Base-by-base conservation (phyloP, 2,113 vertebrate species). In the Calypte anna region DNA sequence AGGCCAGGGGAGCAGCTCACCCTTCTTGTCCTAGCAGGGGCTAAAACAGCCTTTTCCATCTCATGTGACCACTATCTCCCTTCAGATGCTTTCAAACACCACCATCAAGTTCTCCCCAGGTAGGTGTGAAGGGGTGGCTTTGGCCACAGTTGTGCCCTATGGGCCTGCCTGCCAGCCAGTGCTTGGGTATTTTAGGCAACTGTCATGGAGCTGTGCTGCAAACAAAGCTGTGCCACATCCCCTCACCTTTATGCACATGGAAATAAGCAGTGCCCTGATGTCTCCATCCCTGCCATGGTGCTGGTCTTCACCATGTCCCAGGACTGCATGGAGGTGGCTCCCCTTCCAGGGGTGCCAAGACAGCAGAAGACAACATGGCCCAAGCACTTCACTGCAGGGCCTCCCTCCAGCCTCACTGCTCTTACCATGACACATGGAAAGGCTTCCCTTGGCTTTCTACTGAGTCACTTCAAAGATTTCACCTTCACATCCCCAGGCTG, bases 201-300 rank as follows among this genome's bases (percentile, higher is more conserved):
- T 8, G 1, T 2, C 40, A 40, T 36, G 48, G 46, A 93, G 20
- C 38, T 82, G 28, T 43, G 51, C 66, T 61, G 50, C 44, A 77
- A 51, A 43, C 1, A 1, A 44, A 62, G 53, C 48, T 0, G 0
- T 58, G n/a, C 50, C 55, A 44, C 27, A 25, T 7, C 5, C 23
- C 38, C 43, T 28, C 21, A 8, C 8, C 30, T 50, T 61, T 28
- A 31, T 7, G 2, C 36, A 23, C 0, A 0, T 50, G 53, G 28
- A 21, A 21, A 53, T 3, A 2, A 44, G 55, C 66, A 62, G 30
- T 14, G 30, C 36, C 33, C 8, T 2, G 6, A 2, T 20, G n/a
- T 30, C 51, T 59, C 28, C 1, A 0, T 44, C 53, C n/a, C 67
- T 38, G 23, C 48, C 31, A 7, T 2, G 38, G 23, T 58, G 30